Evolutionary conservation across 2,797 vertebrate genomes (phyloP).

Genomic region (Peromyscus aztecus): DNA sequence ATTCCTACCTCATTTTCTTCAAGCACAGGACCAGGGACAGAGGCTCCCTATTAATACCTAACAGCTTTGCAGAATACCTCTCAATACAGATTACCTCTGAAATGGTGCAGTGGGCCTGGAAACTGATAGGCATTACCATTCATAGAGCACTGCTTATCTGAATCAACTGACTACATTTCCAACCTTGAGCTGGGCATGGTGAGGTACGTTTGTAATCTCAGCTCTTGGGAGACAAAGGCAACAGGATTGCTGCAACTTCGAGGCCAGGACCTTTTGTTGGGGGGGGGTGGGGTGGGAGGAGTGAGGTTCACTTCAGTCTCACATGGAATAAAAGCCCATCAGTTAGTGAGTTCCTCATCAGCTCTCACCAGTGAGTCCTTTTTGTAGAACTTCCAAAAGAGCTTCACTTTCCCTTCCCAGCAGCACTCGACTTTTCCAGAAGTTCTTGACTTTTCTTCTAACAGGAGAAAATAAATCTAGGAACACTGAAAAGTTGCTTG

Average conservation of each 20-base stretch:
- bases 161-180: background rate
- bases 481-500: background rate
- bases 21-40: background rate
- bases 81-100: conserved; percentile 33
- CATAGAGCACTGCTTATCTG: background rate
- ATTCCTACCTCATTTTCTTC: conserved; percentile 25
- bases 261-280: background rate
- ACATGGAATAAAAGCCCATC: conserved; percentile 24
- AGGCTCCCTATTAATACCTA: background rate
- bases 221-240: background rate
- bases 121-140: background rate
- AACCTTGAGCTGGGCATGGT: background rate
- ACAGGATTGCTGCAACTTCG: background rate
- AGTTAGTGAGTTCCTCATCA: background rate
- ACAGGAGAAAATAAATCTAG: conserved; percentile 11
- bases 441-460: conserved; percentile 23
- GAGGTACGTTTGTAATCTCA: background rate
- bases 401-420: conserved; percentile 37
- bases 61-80: conserved; percentile 13
- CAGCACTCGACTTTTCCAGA: conserved; percentile 5
- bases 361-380: conserved; percentile 30
- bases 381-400: conserved; percentile 39
- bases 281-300: rapidly evolving
- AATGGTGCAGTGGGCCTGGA: background rate
- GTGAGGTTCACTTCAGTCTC: background rate